These are phyloP conservation scores for Helarctos malayanus DNA, from an alignment of 2,797 vertebrate species.

Conservation along the genomic window DNA sequence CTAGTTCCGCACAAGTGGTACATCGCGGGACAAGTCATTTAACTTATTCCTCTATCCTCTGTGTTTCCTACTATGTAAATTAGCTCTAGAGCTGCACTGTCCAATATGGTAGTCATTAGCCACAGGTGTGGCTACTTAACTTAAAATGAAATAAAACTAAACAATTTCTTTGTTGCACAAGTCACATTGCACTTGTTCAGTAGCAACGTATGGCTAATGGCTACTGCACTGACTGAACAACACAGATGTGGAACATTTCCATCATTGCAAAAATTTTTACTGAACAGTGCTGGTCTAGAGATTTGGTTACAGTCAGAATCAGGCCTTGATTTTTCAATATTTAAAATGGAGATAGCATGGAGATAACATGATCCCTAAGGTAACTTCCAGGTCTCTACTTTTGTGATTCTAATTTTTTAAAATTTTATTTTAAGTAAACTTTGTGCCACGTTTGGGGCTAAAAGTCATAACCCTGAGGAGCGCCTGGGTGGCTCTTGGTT, in stretches of 20 bases:
- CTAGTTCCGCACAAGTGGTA: not conserved
- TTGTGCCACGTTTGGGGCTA: not conserved
- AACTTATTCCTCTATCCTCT: not conserved
- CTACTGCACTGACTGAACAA: not conserved
- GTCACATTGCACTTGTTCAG: not conserved
- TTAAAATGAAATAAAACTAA: constrained; percentile 44
- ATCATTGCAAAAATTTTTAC: not conserved
- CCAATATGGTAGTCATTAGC: not conserved
- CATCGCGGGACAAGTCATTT: not conserved
- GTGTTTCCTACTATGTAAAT: constrained; percentile 26
- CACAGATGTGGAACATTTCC: not conserved
- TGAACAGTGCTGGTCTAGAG: not conserved
- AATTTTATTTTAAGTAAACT: not conserved
- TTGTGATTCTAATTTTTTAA: not conserved
- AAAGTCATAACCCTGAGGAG: not conserved
- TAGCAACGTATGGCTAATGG: not conserved
- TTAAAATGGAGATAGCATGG: not conserved
- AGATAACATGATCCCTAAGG: not conserved
- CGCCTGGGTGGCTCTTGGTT: not conserved
- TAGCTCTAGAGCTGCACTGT: constrained; percentile 24
- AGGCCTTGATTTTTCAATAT: not conserved
- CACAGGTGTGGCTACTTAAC: not conserved
- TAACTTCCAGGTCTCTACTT: not conserved
- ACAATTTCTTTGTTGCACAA: not conserved
- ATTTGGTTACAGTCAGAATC: not conserved